These are phyloP conservation scores for Bucorvus abyssinicus DNA, from an alignment of 2,797 vertebrate species.

Conservation along the genomic window DNA sequence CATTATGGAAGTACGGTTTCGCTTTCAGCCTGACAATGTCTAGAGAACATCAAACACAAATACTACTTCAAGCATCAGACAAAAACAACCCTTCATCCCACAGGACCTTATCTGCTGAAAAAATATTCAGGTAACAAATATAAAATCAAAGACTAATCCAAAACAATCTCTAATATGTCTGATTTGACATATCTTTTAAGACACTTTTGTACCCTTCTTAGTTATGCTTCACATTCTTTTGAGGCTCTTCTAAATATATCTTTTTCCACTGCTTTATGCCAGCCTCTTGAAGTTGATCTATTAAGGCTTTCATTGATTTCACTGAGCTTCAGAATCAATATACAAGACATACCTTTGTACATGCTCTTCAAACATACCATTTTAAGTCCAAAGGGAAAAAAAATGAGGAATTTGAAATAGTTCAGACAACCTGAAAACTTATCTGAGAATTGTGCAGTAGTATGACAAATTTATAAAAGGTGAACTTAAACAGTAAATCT, in stretches of 20 bases:
- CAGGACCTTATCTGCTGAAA: constrained; percentile 26
- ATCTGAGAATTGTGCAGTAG: background rate
- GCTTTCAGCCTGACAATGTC: constrained; percentile 5
- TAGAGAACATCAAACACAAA: constrained; percentile 36
- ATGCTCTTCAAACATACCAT: constrained; percentile 25
- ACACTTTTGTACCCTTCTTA: constrained; percentile 1
- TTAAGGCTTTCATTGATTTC: constrained; percentile 58
- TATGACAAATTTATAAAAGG: background rate
- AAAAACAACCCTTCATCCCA: constrained; percentile 24
- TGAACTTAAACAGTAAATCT: background rate
- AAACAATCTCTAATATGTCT: constrained; percentile 31
- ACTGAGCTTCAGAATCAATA: constrained; percentile 52
- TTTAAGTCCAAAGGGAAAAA: constrained; percentile 8
- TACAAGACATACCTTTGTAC: constrained; percentile 48
- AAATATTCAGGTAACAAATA: constrained; percentile 13
- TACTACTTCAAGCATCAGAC: constrained; percentile 8
- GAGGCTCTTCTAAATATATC: constrained; percentile 29
- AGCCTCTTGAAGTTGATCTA: constrained; percentile 42
- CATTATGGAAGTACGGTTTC: background rate
- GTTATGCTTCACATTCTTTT: constrained; percentile 20
- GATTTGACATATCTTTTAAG: constrained; percentile 20
- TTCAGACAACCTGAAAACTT: constrained; percentile 30
- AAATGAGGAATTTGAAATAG: constrained; percentile 8
- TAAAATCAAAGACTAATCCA: constrained; percentile 44
- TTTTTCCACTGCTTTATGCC: background rate